A percentile compares a stretch with the other conserved stretches of the same genome.
phyloP scores from a whole-genome alignment of 2,888 invertebrate genomes.

The Darwinula stevensoni region DNA sequence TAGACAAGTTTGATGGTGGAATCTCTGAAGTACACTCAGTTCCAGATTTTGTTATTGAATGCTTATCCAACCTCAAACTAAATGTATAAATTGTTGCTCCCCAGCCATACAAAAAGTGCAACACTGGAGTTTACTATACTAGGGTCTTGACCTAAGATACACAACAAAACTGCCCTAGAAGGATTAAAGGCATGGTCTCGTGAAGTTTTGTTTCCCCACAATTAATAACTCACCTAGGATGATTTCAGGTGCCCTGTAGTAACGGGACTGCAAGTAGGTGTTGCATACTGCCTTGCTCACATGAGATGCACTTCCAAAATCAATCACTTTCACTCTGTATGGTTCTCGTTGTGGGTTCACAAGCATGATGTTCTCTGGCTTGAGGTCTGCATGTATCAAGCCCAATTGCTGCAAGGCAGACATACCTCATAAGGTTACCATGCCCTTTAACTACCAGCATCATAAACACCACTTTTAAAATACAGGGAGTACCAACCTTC shows the following conservation, averaged over 20 bases:
- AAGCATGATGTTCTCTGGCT: constrained; percentile 99
- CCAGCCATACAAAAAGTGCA: too few species aligned
- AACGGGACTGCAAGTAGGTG: constrained; percentile 93
- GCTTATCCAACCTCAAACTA: too few species aligned
- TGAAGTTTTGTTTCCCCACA: too few species aligned
- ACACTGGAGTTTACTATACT: too few species aligned
- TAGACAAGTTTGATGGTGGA: too few species aligned
- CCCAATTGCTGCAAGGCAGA: constrained; percentile 52
- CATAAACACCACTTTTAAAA: neutral
- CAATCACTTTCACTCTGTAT: constrained; percentile 96
- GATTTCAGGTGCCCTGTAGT: constrained; percentile 91
- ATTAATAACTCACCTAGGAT: constrained; percentile 44
- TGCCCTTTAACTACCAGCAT: too few species aligned
- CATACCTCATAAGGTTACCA: neutral
- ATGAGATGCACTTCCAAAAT: constrained; percentile 97
- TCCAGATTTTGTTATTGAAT: too few species aligned
- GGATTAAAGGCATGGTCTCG: too few species aligned
- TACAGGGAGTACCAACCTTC: constrained; percentile 27
- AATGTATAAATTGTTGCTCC: too few species aligned
- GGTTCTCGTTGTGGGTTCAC: constrained; percentile 94
- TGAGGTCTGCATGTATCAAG: constrained; percentile 94
- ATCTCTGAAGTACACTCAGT: too few species aligned
- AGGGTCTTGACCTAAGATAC: too few species aligned
- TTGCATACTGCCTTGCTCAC: constrained; percentile 98
- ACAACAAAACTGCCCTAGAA: too few species aligned